These are phyloP conservation scores for Baronia brevicornis DNA, from an alignment of 2,888 invertebrate species.

Conservation along the genomic window DNA sequence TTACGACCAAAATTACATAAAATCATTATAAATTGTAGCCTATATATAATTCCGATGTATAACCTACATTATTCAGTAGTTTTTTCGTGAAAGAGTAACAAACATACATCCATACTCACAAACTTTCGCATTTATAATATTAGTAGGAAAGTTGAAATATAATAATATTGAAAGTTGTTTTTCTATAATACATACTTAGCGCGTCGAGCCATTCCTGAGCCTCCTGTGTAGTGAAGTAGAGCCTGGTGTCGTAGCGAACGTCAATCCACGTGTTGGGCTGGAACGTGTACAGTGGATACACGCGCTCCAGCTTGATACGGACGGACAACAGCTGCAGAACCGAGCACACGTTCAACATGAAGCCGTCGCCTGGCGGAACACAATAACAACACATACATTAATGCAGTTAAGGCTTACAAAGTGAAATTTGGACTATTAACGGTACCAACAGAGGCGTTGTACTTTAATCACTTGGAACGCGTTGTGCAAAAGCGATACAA, in stretches of 20 bases:
- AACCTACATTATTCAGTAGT: no score
- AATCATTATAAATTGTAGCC: no score
- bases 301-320: constrained; percentile 92
- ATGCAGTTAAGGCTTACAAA: constrained; percentile 11
- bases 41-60: no score
- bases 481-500: no score
- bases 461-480: no score
- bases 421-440: no score
- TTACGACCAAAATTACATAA: no score
- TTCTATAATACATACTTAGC: constrained; percentile 68
- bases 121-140: no score
- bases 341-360: constrained; percentile 94
- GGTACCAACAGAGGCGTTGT: no score
- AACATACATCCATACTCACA: no score
- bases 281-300: constrained; percentile 93
- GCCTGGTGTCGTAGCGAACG: constrained; percentile 86
- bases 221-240: constrained; percentile 89
- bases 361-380: constrained; percentile 84
- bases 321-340: constrained; percentile 92
- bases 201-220: constrained; percentile 83
- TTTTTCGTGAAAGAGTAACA: no score
- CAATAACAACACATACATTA: constrained; percentile 9
- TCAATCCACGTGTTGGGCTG: constrained; percentile 84
- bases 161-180: not conserved
- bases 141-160: no score